These are phyloP conservation scores for Tylochromis polylepis DNA, from an alignment of 2,113 vertebrate species.

Conservation along the genomic window DNA sequence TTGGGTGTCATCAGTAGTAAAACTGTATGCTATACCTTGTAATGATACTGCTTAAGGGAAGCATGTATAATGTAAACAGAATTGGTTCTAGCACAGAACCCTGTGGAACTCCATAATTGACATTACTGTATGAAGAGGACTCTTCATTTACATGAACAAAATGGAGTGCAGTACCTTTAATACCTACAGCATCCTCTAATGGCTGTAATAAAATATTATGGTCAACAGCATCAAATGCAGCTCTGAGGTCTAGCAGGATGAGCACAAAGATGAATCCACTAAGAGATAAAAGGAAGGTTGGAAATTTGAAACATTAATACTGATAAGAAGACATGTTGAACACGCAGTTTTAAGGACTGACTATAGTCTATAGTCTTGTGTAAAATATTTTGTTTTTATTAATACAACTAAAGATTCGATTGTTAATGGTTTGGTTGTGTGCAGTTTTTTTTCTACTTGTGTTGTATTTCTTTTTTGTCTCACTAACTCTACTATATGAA, in stretches of 20 bases:
- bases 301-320: background rate
- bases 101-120: background rate
- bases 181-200: too few relatives aligned
- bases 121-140: background rate
- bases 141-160: background rate
- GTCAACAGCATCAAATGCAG: too few relatives aligned
- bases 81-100: background rate
- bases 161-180: too few relatives aligned
- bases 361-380: too few relatives aligned
- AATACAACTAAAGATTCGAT: background rate
- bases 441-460: background rate
- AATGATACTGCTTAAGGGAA: accelerated
- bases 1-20: accelerated
- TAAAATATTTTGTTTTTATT: background rate
- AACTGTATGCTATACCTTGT: accelerated
- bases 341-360: background rate
- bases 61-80: background rate
- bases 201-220: too few relatives aligned
- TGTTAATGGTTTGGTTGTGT: background rate
- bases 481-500: background rate
- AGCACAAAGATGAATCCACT: too few relatives aligned
- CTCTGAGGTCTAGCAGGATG: too few relatives aligned
- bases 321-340: background rate
- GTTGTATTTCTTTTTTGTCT: too few relatives aligned
- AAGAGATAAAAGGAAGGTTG: background rate